phyloP scores from a whole-genome alignment of 23 tunicate genomes.

The Phallusia fumigata region DNA sequence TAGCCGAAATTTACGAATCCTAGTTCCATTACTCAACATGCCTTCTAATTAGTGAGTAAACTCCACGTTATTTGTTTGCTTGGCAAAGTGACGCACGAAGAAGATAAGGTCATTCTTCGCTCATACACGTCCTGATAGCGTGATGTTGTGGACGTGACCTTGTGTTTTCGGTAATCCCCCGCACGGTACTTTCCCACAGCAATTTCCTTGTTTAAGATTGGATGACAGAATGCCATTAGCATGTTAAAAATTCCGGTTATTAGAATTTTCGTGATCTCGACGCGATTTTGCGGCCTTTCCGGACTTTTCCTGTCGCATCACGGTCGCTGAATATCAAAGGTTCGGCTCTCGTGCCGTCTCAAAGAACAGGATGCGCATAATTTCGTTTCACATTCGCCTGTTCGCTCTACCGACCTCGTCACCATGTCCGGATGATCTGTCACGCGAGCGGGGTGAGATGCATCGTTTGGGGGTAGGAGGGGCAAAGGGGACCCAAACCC shows the following conservation, averaged over 20 bases:
- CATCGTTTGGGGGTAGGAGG: not conserved
- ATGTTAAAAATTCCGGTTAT: not conserved
- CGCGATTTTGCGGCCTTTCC: not conserved
- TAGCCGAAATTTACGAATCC: too few species aligned
- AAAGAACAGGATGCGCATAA: not conserved
- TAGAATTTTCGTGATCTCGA: not conserved
- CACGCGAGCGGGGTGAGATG: not conserved
- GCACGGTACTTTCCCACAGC: not conserved
- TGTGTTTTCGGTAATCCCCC: not conserved
- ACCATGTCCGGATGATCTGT: not conserved
- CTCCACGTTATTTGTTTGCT: too few species aligned
- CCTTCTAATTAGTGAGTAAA: too few species aligned
- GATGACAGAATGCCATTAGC: too few species aligned
- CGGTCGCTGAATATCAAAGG: not conserved
- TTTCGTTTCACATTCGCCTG: not conserved
- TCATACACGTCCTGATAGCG: too few species aligned
- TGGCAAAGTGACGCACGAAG: too few species aligned
- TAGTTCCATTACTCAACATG: too few species aligned
- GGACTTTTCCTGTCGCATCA: not conserved
- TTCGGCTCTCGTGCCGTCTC: not conserved
- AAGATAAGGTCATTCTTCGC: too few species aligned
- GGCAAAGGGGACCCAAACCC: too few species aligned
- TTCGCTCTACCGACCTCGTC: not conserved
- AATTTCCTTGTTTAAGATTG: not conserved
- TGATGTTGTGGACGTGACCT: too few species aligned